These are phyloP conservation scores for Neodiprion virginianus DNA, from an alignment of 1,140 invertebrate species.

Conservation along the genomic window DNA sequence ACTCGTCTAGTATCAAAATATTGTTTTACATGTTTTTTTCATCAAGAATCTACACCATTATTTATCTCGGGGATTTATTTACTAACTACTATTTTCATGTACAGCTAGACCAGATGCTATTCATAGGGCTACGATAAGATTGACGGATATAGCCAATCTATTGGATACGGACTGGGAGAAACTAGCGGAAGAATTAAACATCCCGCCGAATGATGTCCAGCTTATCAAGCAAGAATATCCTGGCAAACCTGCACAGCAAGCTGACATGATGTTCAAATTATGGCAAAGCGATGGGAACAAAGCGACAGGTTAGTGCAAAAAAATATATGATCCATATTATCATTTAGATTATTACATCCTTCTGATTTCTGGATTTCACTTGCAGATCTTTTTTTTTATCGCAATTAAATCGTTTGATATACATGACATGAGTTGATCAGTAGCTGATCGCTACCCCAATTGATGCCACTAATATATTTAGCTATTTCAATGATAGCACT, in stretches of 20 bases:
- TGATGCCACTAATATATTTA: too few species aligned
- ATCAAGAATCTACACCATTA: background rate
- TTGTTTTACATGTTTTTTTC: background rate
- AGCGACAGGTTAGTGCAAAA: slow-evolving; percentile 68
- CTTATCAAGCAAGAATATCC: slow-evolving; percentile 87
- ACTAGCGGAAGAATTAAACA: slow-evolving; percentile 83
- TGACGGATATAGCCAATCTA: slow-evolving; percentile 92
- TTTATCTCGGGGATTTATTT: slow-evolving; percentile 6
- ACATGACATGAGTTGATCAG: too few species aligned
- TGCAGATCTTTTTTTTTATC: too few species aligned
- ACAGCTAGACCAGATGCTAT: slow-evolving; percentile 71
- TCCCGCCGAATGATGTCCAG: slow-evolving; percentile 86
- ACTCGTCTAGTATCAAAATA: slow-evolving; percentile 18
- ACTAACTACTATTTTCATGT: slow-evolving; percentile 19
- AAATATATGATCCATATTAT: background rate
- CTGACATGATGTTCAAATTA: slow-evolving; percentile 90
- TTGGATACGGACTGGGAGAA: slow-evolving; percentile 92
- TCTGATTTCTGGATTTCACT: too few species aligned
- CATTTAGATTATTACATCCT: background rate
- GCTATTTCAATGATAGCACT: too few species aligned
- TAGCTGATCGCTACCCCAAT: too few species aligned
- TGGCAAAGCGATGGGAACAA: slow-evolving; percentile 81
- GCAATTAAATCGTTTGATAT: too few species aligned
- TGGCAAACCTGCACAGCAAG: slow-evolving; percentile 86
- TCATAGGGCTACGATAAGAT: slow-evolving; percentile 78